phyloP scores from a whole-genome alignment of 2,888 invertebrate species.

The Eupithecia inturbata region DNA sequence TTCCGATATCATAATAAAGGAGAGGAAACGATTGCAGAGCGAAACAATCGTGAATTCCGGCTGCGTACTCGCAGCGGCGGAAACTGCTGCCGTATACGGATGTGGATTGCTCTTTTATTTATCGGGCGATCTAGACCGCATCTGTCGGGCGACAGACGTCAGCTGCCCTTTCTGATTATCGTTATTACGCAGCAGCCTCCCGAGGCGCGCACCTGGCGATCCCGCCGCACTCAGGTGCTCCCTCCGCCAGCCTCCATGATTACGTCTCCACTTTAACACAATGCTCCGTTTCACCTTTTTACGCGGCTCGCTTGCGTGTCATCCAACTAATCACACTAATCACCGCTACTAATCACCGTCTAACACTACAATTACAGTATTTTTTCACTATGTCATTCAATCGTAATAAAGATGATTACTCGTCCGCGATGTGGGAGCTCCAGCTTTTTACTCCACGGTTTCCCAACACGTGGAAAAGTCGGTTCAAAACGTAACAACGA shows the following conservation, averaged over 20 bases:
- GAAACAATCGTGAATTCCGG: conserved; percentile 78
- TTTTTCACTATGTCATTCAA: conserved; percentile 62
- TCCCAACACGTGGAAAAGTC: conserved; percentile 79
- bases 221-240: conserved; percentile 64
- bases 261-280: conserved; percentile 43
- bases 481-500: conserved; percentile 75
- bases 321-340: no score
- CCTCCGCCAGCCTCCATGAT: conserved; percentile 40
- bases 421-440: conserved; percentile 76
- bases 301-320: conserved; percentile 55
- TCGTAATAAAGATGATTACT: conserved; percentile 70
- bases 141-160: conserved; percentile 76
- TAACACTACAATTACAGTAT: conserved; percentile 60
- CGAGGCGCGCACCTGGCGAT: conserved; percentile 66
- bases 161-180: conserved; percentile 77
- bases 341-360: conserved; percentile 65
- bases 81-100: conserved; percentile 75
- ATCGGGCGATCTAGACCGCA: conserved; percentile 80
- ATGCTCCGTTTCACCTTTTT: conserved; percentile 46
- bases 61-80: conserved; percentile 70
- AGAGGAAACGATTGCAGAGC: conserved; percentile 76
- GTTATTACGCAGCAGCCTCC: conserved; percentile 59
- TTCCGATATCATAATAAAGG: conserved; percentile 74
- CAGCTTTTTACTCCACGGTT: conserved; percentile 72
- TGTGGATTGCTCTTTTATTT: conserved; percentile 78